A percentile compares a stretch with the other conserved stretches of the same genome.
Evolutionary conservation across 2,888 invertebrate genomes (phyloP).

Genomic region (Drosophila atroscutellata): DNA sequence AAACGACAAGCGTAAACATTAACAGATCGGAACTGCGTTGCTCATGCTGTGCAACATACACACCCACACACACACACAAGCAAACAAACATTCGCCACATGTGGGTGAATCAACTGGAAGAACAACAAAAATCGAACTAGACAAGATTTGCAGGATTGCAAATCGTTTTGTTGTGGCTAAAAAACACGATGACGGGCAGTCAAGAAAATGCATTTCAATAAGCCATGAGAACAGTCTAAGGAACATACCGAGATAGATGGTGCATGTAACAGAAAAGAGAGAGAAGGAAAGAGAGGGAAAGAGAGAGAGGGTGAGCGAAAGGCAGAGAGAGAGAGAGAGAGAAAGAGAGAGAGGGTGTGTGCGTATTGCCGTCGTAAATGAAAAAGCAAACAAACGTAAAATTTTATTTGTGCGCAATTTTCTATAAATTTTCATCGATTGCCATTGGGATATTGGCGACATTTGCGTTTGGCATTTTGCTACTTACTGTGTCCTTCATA

Average conservation of each 20-base stretch:
- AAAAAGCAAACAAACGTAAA: slow-evolving; percentile 81
- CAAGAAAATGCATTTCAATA: slow-evolving; percentile 67
- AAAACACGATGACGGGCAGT: slow-evolving; percentile 59
- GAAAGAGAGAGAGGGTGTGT: neutral
- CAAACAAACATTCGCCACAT: slow-evolving; percentile 15
- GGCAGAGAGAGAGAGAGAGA: neutral
- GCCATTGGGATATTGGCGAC: slow-evolving; percentile 81
- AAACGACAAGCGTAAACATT: slow-evolving; percentile 74
- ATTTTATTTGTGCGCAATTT: slow-evolving; percentile 81
- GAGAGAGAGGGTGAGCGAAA: neutral
- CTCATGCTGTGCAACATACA: slow-evolving; percentile 27
- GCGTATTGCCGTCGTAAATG: slow-evolving; percentile 63
- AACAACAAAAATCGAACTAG: slow-evolving; percentile 15
- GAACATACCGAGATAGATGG: slow-evolving; percentile 25
- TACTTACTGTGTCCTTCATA: slow-evolving; percentile 67
- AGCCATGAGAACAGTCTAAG: slow-evolving; percentile 57
- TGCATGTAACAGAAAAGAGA: neutral
- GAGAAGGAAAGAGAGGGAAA: neutral
- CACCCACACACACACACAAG: neutral
- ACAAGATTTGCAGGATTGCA: slow-evolving; percentile 64
- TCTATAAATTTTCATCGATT: slow-evolving; percentile 80
- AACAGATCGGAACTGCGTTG: slow-evolving; percentile 54
- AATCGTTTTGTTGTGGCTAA: slow-evolving; percentile 64
- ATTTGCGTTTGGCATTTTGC: slow-evolving; percentile 80
- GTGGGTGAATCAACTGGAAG: slow-evolving; percentile 6